Conservation (phyloP, 1,140 invertebrate genomes). For the Prorops nasuta region DNA sequence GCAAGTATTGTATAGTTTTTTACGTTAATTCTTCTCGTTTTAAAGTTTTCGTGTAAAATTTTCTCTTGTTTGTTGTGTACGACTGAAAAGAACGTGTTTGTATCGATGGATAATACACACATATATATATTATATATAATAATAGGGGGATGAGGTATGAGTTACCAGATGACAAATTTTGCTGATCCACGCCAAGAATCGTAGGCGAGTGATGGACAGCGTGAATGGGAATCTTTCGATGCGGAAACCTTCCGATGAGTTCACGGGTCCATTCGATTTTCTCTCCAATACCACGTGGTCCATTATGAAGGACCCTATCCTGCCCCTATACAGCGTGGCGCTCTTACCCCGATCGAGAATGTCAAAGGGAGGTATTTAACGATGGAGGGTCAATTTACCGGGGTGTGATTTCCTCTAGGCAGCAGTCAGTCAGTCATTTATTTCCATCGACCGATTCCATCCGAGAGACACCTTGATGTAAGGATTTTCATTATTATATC, state of each 20-base stretch:
- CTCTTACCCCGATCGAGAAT: constrained; percentile 30
- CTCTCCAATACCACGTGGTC: constrained; percentile 6
- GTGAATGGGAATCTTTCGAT: constrained; percentile 19
- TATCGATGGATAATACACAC: no score
- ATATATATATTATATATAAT: no score
- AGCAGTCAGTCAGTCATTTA: constrained; percentile 10
- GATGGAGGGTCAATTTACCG: constrained; percentile 51
- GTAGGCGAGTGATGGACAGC: constrained; percentile 18
- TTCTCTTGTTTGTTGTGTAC: no score
- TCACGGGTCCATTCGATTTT: constrained; percentile 10
- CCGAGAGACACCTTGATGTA: background rate
- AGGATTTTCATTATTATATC: no score
- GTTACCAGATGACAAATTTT: constrained; percentile 7
- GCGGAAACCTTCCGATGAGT: constrained; percentile 8
- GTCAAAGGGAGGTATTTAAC: constrained; percentile 54
- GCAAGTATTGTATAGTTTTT: no score
- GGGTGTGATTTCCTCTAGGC: constrained; percentile 45
- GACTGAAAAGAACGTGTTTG: no score
- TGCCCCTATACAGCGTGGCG: constrained; percentile 1
- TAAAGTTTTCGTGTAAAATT: no score
- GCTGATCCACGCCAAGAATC: constrained; percentile 17
- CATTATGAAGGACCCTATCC: constrained; percentile 17
- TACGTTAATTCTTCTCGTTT: no score
- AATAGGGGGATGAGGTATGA: no score
- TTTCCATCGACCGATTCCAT: background rate